phyloP scores from a whole-genome alignment of 2,797 vertebrate genomes.

The Setipinna tenuifilis region DNA sequence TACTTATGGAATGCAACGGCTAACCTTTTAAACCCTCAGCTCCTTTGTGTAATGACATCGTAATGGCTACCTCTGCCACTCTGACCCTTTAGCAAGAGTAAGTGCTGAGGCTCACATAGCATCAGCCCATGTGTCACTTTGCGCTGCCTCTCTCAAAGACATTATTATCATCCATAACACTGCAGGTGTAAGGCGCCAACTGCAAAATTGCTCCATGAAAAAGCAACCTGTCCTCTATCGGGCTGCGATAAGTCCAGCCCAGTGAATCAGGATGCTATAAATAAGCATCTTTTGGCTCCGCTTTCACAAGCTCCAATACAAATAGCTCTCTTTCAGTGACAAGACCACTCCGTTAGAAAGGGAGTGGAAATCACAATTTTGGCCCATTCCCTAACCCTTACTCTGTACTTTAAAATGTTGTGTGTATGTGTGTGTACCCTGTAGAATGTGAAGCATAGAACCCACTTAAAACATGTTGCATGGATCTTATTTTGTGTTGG shows the following conservation, averaged over 20 bases:
- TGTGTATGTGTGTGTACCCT: no score
- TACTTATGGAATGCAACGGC: slow-evolving; percentile 32
- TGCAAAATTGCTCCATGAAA: slow-evolving; percentile 15
- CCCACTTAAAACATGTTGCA: no score
- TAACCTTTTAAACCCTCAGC: slow-evolving; percentile 40
- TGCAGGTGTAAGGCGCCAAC: neutral
- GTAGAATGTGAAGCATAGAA: no score
- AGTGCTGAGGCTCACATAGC: slow-evolving; percentile 28
- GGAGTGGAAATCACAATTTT: neutral
- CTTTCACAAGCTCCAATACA: neutral
- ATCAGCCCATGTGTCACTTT: slow-evolving; percentile 24
- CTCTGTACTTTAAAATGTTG: neutral
- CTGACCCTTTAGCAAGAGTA: slow-evolving; percentile 1
- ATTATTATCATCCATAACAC: slow-evolving; percentile 4
- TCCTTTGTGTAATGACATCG: slow-evolving; percentile 45
- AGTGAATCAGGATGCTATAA: neutral
- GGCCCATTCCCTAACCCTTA: neutral
- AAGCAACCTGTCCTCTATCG: neutral
- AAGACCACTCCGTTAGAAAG: neutral
- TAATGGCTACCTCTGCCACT: slow-evolving; percentile 39
- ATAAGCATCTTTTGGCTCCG: slow-evolving; percentile 9
- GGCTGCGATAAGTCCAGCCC: neutral
- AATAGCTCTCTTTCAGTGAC: neutral
- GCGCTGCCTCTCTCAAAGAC: neutral
- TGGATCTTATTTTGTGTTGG: no score